Evolutionary conservation across 2,113 vertebrate species (phyloP).

Genomic region (Catharus fuscescens): DNA sequence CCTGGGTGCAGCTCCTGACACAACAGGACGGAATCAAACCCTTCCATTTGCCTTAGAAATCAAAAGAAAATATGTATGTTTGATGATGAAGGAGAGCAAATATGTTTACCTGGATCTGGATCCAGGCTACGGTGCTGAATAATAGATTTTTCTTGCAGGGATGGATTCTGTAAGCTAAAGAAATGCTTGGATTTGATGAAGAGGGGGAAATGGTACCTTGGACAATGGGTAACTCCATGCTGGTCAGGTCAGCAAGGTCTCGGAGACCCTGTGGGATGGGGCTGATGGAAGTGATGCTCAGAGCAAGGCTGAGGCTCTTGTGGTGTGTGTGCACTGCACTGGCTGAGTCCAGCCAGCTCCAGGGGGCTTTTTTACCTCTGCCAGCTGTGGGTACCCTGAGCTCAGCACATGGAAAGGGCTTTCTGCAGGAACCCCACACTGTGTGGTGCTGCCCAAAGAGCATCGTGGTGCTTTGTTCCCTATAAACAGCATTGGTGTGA

Average conservation of each 20-base stretch:
- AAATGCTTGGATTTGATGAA: not conserved
- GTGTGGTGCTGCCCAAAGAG: not conserved
- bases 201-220: not conserved
- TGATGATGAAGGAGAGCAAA: not conserved
- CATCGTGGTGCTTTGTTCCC: rapidly evolving
- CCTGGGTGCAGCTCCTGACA: not conserved
- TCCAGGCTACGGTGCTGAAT: not conserved
- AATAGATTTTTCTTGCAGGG: not conserved
- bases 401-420: not conserved
- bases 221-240: rapidly evolving
- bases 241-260: not conserved
- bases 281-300: not conserved
- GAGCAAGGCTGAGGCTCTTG: not conserved
- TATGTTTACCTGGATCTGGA: not conserved
- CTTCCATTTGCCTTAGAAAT: not conserved
- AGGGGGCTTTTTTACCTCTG: not conserved
- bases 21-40: not conserved
- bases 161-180: not conserved
- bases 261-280: rapidly evolving
- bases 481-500: rapidly evolving
- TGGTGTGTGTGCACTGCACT: rapidly evolving
- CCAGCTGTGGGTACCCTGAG: not conserved
- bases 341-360: not conserved
- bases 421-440: not conserved
- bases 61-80: not conserved